Percentiles rank a stretch among this genome's conserved stretches.
Conservation (phyloP, 2,797 vertebrate species). For the Alauda arvensis region DNA sequence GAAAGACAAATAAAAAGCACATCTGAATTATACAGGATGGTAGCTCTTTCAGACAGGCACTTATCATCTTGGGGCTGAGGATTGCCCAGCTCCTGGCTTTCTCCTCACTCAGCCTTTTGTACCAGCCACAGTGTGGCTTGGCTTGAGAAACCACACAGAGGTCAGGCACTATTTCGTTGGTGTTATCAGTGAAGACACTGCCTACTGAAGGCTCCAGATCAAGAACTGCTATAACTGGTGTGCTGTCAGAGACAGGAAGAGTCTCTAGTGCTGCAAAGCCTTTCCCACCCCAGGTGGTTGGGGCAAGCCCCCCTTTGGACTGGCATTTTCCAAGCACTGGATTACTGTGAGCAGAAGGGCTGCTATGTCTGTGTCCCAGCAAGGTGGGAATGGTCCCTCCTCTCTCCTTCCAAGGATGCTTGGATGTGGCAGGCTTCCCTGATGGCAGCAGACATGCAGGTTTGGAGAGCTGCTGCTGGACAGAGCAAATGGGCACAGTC, state of each 20-base stretch:
- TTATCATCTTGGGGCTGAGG: not conserved
- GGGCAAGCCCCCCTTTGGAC: not conserved
- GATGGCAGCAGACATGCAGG: not conserved
- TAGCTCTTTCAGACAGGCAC: not conserved
- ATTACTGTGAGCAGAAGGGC: not conserved
- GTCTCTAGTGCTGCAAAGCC: not conserved
- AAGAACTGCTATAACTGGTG: not conserved
- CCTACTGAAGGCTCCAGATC: not conserved
- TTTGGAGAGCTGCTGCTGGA: not conserved
- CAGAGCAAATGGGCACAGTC: not conserved
- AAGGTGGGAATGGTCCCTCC: not conserved
- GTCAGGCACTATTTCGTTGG: not conserved
- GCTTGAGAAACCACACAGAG: not conserved
- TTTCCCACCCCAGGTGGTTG: accelerated
- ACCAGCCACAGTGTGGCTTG: not conserved
- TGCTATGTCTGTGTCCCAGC: not conserved
- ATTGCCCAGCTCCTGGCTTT: not conserved
- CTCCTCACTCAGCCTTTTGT: not conserved
- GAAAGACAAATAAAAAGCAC: not conserved
- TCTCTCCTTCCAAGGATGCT: not conserved
- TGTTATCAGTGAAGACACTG: not conserved
- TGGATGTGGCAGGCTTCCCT: not conserved
- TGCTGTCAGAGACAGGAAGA: not conserved
- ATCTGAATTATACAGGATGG: not conserved
- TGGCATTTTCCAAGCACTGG: not conserved